Evolutionary conservation across 2,113 vertebrate species (phyloP), one percentile per base, ranked within the genome.

Genomic region (Antigone vipio): DNA sequence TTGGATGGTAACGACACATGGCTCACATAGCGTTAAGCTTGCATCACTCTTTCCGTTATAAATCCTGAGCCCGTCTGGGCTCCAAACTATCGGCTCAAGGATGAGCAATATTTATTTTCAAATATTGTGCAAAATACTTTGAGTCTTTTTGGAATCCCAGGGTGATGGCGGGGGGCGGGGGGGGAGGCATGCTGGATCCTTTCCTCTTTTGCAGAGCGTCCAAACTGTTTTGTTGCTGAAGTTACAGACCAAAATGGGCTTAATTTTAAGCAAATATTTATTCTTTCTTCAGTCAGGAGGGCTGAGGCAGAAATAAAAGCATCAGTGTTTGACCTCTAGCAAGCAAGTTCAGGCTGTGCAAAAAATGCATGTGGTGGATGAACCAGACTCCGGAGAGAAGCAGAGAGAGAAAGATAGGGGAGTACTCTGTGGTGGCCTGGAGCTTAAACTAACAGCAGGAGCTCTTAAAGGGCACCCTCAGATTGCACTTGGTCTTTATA

Each of bases 81-180:
- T 93, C 76, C 89, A 92, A 95, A 91, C 78, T 95, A 87, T 95
- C 79, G 5, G 82, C 82, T 93, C 85, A 95, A 92, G 78, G 95
- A 97, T 94, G 97, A 97, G 88, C 88, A 96, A 93, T 95, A 97
- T 97, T 97, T 95, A 96, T 97, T 97, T 97, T 95, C 96, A 92
- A 97, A 97, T 96, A 96, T 83, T 97, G 89, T 96, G 82, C 76
- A 95, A 97, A 97, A 97, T 97, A 92, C 76, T 96, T 97, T 71
- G 34, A 76, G 91, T 66, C 87, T 89, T 89, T 95, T 95, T 95
- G 66, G 89, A 96, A 93, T 94, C 89, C 89, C 44, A 53, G 85
- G 62, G 91, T 80, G 83, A 86, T 53, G 60, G 21, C 35, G 18
- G 38, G 38, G 63, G 34, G 47, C 40, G 55, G 53, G 63, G 64